These are phyloP conservation scores for Neuroterus valhalla DNA, from an alignment of 1,140 invertebrate species.

Conservation along the genomic window DNA sequence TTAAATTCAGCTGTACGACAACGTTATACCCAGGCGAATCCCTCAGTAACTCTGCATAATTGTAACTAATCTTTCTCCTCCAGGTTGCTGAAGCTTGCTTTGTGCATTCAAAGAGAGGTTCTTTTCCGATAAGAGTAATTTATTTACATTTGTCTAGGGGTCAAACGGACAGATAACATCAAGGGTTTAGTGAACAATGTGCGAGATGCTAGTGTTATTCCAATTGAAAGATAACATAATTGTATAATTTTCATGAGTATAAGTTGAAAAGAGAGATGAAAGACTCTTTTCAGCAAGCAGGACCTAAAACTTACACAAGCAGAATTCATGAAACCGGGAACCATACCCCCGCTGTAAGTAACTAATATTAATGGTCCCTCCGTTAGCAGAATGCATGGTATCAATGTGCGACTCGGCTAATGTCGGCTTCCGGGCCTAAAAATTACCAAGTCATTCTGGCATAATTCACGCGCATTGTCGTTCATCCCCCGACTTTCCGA, in stretches of 20 bases:
- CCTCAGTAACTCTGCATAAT: constrained; percentile 13
- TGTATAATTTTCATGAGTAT: too few species aligned
- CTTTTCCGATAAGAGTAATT: too few species aligned
- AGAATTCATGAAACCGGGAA: constrained; percentile 46
- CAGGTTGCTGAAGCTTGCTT: neutral
- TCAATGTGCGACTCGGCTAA: constrained; percentile 72
- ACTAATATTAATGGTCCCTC: constrained; percentile 74
- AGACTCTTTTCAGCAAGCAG: too few species aligned
- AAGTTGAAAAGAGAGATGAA: too few species aligned
- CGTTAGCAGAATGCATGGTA: constrained; percentile 65
- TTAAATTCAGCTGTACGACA: constrained; percentile 22
- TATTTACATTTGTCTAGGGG: too few species aligned
- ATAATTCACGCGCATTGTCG: constrained; percentile 74
- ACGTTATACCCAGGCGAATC: constrained; percentile 5
- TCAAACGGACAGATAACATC: too few species aligned
- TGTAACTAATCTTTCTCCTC: neutral
- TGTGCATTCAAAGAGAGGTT: neutral
- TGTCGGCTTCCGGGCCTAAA: constrained; percentile 74
- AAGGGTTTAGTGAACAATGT: too few species aligned
- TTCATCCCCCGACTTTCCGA: constrained; percentile 46
- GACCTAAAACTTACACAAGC: constrained; percentile 15
- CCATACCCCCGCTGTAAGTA: constrained; percentile 59
- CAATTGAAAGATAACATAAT: too few species aligned
- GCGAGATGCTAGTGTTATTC: too few species aligned
- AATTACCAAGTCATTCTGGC: constrained; percentile 74